These are phyloP conservation scores for Sepiola atlantica DNA, from an alignment of 2,888 invertebrate genomes.

Conservation along the genomic window DNA sequence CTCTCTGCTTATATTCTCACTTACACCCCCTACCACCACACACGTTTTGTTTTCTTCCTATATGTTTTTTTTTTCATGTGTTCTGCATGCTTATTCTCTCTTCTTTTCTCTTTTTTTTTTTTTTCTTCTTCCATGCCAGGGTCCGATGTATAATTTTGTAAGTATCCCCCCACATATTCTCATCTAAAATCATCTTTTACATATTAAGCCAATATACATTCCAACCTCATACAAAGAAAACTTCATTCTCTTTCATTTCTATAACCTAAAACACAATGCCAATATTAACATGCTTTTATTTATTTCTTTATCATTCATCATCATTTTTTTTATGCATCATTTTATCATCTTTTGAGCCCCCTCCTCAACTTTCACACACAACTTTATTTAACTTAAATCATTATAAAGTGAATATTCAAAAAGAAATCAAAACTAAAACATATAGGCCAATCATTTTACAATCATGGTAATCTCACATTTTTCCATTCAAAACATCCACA, in stretches of 20 bases:
- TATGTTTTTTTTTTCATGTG: background rate
- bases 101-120: slow-evolving; percentile 37
- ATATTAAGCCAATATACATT: background rate
- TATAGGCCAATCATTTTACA: no score
- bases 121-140: slow-evolving; percentile 36
- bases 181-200: background rate
- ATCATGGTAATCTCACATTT: no score
- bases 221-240: background rate
- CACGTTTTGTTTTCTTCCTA: background rate
- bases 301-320: background rate
- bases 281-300: background rate
- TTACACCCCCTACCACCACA: background rate
- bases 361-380: no score
- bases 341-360: background rate
- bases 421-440: no score
- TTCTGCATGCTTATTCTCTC: background rate
- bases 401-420: no score
- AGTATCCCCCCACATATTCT: slow-evolving; percentile 37
- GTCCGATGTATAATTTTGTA: slow-evolving; percentile 45
- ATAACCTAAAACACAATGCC: background rate
- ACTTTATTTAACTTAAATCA: no score
- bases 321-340: background rate
- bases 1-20: background rate
- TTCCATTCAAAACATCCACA: no score
- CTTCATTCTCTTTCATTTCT: background rate